Evolutionary conservation across 2,113 vertebrate species (phyloP), one percentile per base, ranked within the genome.

Genomic region (Macroglossus sobrinus): DNA sequence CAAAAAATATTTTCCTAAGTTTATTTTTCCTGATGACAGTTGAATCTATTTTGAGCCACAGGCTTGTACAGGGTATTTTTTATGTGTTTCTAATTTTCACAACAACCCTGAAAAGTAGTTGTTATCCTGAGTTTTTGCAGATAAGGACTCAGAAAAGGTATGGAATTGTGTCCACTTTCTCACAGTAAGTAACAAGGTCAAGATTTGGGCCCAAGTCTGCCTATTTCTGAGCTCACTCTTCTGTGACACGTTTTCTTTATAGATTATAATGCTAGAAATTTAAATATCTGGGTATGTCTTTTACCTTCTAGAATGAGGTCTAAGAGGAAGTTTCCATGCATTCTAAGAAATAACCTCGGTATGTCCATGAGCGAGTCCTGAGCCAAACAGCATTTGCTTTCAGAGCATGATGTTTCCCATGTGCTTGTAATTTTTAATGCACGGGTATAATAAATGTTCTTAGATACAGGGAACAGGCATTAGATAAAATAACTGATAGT

Each of bases 401-500:
- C 50, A 71, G 16, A 84, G 24, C 0, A 1, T 63, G 8, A 0
- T 35, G 22, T 68, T 94, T 92, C 22, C 50, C 28, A 12, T 53
- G 18, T 89, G n/a, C 57, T 87, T 84, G 2, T 61, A 30, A 47
- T 95, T 79, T 91, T 63, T 84, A 80, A 45, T 86, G n/a, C 9
- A 57, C 0, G 45, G 14, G 4, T 59, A 2, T 14, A 85, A 35
- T 69, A 38, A 55, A 9, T 91, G 24, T 74, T 86, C 30, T 33
- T 22, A 43, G 53, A 43, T 43, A 24, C 0, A 75, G 40, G 7
- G 10, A 91, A 28, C 72, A 59, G 66, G n/a, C 33, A 14, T 55
- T 61, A 22, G 50, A 43, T 82, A 8, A 55, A 86, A 84, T 68
- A 95, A 84, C 55, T 97, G 74, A 97, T 80, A 47, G 24, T 57